Evolutionary conservation across 2,888 invertebrate genomes (phyloP).

Genomic region (Achlya flavicornis): DNA sequence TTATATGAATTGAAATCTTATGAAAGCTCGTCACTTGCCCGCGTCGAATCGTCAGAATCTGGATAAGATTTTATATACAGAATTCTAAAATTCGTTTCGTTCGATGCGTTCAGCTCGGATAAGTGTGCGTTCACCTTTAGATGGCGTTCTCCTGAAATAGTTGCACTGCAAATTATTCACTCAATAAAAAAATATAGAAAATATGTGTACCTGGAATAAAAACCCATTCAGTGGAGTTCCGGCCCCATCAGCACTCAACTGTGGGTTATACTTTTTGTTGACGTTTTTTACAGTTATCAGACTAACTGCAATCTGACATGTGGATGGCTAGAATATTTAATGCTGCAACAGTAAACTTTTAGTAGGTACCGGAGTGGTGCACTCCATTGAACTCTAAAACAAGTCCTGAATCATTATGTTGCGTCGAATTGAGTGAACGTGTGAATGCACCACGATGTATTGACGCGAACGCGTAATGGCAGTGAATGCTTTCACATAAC

Average conservation of each 20-base stretch:
- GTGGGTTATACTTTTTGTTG: not conserved
- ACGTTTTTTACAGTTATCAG: not conserved
- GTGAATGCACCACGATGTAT: not conserved
- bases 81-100: no score
- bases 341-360: not conserved
- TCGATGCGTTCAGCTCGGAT: no score
- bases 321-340: slow-evolving; percentile 4
- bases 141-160: not conserved
- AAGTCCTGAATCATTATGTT: slow-evolving; percentile 8
- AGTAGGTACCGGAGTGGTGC: not conserved
- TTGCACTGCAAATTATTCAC: not conserved
- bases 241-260: slow-evolving; percentile 2
- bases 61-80: no score
- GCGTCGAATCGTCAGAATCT: no score
- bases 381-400: slow-evolving; percentile 1
- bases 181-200: not conserved
- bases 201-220: not conserved
- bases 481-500: not conserved
- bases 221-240: not conserved
- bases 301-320: slow-evolving; percentile 5
- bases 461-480: not conserved
- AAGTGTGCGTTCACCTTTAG: not conserved
- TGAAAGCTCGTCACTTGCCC: no score
- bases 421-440: slow-evolving; percentile 1
- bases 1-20: no score